Base-by-base conservation (phyloP, 2,888 invertebrate genomes). In the Notocelia uddmanniana region DNA sequence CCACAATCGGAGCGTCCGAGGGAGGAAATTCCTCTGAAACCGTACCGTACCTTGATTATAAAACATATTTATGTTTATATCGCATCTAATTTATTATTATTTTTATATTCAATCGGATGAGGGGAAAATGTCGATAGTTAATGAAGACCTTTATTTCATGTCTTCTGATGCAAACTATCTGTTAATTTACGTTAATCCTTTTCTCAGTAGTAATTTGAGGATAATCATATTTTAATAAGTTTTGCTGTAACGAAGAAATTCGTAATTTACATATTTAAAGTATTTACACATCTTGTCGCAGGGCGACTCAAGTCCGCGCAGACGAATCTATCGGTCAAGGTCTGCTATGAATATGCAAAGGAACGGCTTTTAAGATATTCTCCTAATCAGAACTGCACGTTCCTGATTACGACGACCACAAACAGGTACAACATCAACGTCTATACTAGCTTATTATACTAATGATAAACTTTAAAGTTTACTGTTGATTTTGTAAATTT, bases 281-380 rank as follows among this genome's bases (percentile, higher is more conserved):
- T 31, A 37, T 60, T 26, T 87, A 86, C 77, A 79, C 81, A 83
- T 79, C 75, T 79, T 76, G 76, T 76, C 75, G 78, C 74, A 67
- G 74, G 75, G 73, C 76, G 64, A 75, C 73, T 69, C 75, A n/a
- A 45, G 76, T 23, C 75, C 73, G 68, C 76, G 74, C 77, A 79
- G 80, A 85, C 81, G 79, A 80, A 81, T 85, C 81, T 85, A 85
- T 83, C 87, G 86, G 86, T 85, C 87, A 89, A 87, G 89, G 88
- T 83, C 82, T 73, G 76, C 78, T 74, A 86, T 88, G 84, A 87
- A 89, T 88, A 90, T 89, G 86, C 84, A 88, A 77, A 78, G 73
- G 74, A 76, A 76, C 75, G 75, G 76, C 78, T 77, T 76, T 78
- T 75, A 77, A 80, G 74, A 78, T 76, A 78, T 79, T 79, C 77